Base-by-base conservation (phyloP, 2,797 vertebrate genomes). In the Helostoma temminkii region DNA sequence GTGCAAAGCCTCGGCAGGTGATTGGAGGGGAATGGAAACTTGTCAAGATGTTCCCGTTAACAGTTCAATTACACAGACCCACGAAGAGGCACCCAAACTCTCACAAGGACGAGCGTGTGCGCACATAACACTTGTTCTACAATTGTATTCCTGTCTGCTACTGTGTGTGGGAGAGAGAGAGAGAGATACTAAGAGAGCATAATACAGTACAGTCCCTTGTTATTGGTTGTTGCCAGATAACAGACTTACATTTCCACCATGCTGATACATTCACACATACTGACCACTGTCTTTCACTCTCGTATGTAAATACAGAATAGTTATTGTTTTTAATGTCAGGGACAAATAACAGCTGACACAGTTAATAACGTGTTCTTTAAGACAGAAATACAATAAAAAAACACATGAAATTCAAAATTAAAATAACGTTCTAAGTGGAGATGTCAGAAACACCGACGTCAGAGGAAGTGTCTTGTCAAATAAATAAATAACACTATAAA, bases 11-110 rank as follows among this genome's bases (percentile, higher is more conserved):
- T 58, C 47, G 2, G 22, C 7, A 47, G 24, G 49, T 72, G 77
- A 86, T 83, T 78, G 76, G 58, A 73, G 18, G 50, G 28, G 60
- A 55, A 65, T 19, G n/a, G n/a, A n/a, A n/a, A n/a, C n/a, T n/a
- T n/a, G 69, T 47, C 43, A 50, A 63, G 72, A 76, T 78, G 66
- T 67, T 68, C 37, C 39, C 18, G 24, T 75, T 74, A 24, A 30
- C 45, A 32, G 19, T 2, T 11, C 19, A 37, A 42, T 47, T 61
- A 54, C 36, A 59, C 37, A 71, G 66, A 71, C 54, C 28, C 54
- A 32, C 1, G 19, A 21, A 24, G 19, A 61, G 52, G 50, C 22
- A 16, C 57, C 18, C 55, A 9, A 47, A 37, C 45, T 56, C 45
- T 61, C 24, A 49, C 43, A 2, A 16, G 19, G 18, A 26, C 53